A percentile compares a stretch with the other conserved stretches of the same genome.
phyloP scores from a whole-genome alignment of 1,140 invertebrate genomes.

The Uloborus diversus region DNA sequence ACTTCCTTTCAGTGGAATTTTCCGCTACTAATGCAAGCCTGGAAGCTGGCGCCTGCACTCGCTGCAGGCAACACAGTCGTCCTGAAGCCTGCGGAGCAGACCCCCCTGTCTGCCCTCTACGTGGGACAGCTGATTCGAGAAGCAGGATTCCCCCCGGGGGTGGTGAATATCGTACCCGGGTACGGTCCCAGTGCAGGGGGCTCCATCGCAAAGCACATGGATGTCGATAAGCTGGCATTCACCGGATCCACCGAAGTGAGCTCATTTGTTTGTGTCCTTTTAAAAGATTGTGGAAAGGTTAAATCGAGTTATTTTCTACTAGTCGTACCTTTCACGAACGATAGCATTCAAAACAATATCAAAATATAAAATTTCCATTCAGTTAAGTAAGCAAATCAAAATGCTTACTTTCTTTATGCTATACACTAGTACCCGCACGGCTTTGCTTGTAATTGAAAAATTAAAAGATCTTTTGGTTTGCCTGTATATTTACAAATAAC shows the following conservation, averaged over 20 bases:
- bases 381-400: too few species aligned
- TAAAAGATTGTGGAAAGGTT: too few species aligned
- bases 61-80: conserved; percentile 68
- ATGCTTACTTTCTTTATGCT: too few species aligned
- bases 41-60: conserved; percentile 71
- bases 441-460: too few species aligned
- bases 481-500: too few species aligned
- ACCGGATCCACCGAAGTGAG: conserved; percentile 68
- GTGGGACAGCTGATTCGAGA: conserved; percentile 66
- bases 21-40: conserved; percentile 69
- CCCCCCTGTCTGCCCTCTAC: conserved; percentile 69
- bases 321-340: too few species aligned
- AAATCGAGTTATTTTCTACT: too few species aligned
- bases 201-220: conserved; percentile 62
- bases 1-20: conserved; percentile 71
- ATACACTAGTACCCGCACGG: too few species aligned
- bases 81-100: conserved; percentile 71
- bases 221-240: conserved; percentile 68
- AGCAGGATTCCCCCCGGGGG: conserved; percentile 63
- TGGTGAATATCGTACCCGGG: conserved; percentile 67
- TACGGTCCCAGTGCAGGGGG: conserved; percentile 65
- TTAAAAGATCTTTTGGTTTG: too few species aligned
- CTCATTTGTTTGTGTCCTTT: too few species aligned
- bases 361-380: too few species aligned
- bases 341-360: too few species aligned